phyloP scores from a whole-genome alignment of 2,113 vertebrate genomes.

The Crypturellus undulatus region DNA sequence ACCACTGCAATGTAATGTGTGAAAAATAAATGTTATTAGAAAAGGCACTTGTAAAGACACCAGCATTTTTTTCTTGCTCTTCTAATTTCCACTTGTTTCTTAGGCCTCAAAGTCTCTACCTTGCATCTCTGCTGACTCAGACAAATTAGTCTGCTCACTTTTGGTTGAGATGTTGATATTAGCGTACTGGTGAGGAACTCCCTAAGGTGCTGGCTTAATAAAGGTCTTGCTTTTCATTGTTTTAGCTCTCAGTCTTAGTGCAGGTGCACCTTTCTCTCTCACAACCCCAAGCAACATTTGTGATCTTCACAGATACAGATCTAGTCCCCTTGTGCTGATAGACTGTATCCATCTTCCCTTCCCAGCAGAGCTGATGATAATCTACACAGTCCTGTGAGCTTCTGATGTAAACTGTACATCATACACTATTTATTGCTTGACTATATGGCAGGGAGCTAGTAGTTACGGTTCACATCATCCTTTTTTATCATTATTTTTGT shows the following conservation, averaged over 20 bases:
- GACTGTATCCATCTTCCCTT: neutral
- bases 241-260: neutral
- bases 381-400: accelerated
- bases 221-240: neutral
- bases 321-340: neutral
- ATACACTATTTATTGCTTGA: neutral
- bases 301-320: neutral
- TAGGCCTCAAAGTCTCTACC: neutral
- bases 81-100: neutral
- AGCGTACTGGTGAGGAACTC: neutral
- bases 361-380: neutral
- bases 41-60: neutral
- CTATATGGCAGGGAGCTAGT: neutral
- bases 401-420: neutral
- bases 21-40: neutral
- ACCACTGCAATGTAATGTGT: neutral
- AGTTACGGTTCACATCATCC: accelerated
- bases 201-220: neutral
- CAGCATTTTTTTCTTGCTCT: neutral
- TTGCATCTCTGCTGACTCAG: neutral
- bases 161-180: neutral
- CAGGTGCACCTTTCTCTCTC: neutral
- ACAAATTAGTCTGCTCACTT: neutral
- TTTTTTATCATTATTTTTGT: neutral
- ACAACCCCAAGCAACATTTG: accelerated